Conservation (phyloP, 2,888 invertebrate genomes). For the Limnephilus auricula region DNA sequence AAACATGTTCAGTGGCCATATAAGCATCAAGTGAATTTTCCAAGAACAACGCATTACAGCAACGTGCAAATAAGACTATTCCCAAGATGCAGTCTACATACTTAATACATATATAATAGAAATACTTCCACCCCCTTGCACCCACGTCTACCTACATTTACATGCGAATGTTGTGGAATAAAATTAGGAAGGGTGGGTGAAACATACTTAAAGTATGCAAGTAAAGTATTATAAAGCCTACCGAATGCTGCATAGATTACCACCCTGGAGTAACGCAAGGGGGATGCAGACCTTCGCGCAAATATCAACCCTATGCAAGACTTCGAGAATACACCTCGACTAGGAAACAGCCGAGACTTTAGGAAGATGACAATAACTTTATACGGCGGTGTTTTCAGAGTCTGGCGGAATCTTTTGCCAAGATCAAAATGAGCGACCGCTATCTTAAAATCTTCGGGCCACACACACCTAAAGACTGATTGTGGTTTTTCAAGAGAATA, state of each 20-base stretch:
- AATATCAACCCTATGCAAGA: neutral
- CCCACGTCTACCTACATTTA: neutral
- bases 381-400: neutral
- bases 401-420: neutral
- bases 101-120: too few relatives aligned
- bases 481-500: neutral
- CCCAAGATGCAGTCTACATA: neutral
- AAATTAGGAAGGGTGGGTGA: neutral
- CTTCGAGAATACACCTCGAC: neutral
- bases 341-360: neutral
- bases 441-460: neutral
- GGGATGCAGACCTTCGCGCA: neutral
- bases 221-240: neutral
- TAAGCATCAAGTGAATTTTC: neutral
- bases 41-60: neutral
- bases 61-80: neutral
- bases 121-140: neutral
- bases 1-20: neutral
- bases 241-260: neutral
- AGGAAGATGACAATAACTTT: neutral
- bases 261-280: neutral
- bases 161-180: neutral
- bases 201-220: neutral
- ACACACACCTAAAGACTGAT: neutral
- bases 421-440: too few relatives aligned